These are phyloP conservation scores for Hypsopygia costalis DNA, from an alignment of 2,888 invertebrate genomes.

Conservation along the genomic window DNA sequence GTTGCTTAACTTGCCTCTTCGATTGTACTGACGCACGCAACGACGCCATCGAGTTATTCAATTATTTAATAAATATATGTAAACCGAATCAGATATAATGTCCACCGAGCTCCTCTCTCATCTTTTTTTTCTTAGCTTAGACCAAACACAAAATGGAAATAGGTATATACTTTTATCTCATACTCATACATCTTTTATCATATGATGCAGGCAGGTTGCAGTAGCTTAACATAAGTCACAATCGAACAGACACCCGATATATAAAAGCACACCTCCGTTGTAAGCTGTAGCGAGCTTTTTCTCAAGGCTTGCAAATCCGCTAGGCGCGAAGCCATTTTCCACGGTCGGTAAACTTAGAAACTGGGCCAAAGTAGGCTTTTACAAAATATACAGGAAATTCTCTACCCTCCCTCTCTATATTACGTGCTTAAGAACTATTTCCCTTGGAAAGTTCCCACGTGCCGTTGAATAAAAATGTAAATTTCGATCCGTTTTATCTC, in stretches of 20 bases:
- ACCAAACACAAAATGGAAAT: too few species aligned
- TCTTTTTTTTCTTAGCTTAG: too few species aligned
- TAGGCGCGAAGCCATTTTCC: conserved; percentile 65
- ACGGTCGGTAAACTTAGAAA: conserved; percentile 72
- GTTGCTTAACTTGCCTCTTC: too few species aligned
- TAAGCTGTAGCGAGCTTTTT: conserved; percentile 32
- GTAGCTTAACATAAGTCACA: neutral
- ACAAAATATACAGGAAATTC: conserved; percentile 61
- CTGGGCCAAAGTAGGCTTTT: conserved; percentile 75
- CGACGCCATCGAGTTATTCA: too few species aligned
- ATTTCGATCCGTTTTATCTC: conserved; percentile 35
- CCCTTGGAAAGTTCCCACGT: conserved; percentile 45
- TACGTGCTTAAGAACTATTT: conserved; percentile 72
- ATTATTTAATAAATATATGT: too few species aligned
- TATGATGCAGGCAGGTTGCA: too few species aligned
- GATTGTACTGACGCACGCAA: too few species aligned
- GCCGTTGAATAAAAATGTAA: conserved; percentile 55
- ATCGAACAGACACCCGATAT: neutral
- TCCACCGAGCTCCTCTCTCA: too few species aligned
- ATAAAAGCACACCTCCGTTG: conserved; percentile 19
- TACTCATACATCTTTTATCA: too few species aligned
- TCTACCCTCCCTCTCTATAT: conserved; percentile 52
- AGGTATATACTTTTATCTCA: too few species aligned
- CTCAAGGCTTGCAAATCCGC: conserved; percentile 61
- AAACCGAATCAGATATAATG: too few species aligned